These are phyloP conservation scores for Drosophila kurseongensis DNA, from an alignment of 1,140 invertebrate species.

Conservation along the genomic window DNA sequence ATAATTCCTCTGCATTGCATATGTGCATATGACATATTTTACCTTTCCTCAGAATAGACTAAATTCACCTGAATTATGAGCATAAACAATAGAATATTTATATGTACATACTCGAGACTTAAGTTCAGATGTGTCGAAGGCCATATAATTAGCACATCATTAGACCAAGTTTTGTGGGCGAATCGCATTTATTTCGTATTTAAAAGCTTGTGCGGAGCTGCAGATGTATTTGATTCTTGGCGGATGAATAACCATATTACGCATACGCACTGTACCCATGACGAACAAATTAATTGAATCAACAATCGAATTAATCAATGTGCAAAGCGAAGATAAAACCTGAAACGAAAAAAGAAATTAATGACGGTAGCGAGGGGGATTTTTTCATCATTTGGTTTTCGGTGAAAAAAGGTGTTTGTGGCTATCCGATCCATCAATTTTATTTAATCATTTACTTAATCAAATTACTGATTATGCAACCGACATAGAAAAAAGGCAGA, in stretches of 20 bases:
- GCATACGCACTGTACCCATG: slow-evolving; percentile 23
- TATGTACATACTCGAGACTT: slow-evolving; percentile 19
- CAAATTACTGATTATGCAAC: slow-evolving; percentile 73
- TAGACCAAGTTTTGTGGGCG: not conserved
- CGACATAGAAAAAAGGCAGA: slow-evolving; percentile 14
- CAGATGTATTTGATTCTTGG: not conserved
- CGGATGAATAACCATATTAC: slow-evolving; percentile 14
- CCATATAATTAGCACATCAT: slow-evolving; percentile 65
- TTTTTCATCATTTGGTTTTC: slow-evolving; percentile 6
- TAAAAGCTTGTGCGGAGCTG: not conserved
- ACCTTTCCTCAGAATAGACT: too few species aligned
- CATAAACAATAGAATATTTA: not conserved
- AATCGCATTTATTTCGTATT: not conserved
- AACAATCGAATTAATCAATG: slow-evolving; percentile 66
- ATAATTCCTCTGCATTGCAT: too few species aligned
- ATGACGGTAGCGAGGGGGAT: slow-evolving; percentile 8
- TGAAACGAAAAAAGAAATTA: slow-evolving; percentile 33
- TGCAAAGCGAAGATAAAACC: slow-evolving; percentile 21
- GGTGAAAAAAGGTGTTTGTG: slow-evolving; percentile 18
- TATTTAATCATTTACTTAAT: slow-evolving; percentile 75
- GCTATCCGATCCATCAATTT: slow-evolving; percentile 61
- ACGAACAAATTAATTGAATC: slow-evolving; percentile 49
- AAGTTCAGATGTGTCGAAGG: slow-evolving; percentile 50
- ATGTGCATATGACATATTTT: too few species aligned
- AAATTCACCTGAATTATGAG: slow-evolving; percentile 11